Evolutionary conservation across 2,113 vertebrate genomes (phyloP), one percentile per base, ranked within the genome.

Genomic region (Cepphus grylle): DNA sequence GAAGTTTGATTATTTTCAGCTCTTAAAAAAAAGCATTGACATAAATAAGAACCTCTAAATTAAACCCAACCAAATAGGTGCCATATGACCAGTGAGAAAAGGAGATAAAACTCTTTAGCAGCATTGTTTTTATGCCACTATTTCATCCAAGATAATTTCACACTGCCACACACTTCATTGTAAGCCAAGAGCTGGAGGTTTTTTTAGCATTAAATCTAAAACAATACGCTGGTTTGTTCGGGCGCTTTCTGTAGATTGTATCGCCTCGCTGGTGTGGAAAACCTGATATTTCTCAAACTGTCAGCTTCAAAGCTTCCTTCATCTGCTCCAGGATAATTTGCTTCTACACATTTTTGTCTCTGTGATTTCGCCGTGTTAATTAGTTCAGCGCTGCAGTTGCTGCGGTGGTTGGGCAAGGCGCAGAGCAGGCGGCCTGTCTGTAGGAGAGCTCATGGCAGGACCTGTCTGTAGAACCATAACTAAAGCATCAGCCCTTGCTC

Each of bases 311-410:
- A 88, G 40, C 36, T 40, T 49, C 27, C 40, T 67, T 76, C 17
- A 3, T 52, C 61, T 87, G n/a, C 62, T 53, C 34, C 7, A 8
- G 53, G 32, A 5, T 21, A 10, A 53, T 83, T 85, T 62, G 5
- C 45, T 73, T 52, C 71, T 45, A 5, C 27, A 8, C 15, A 8
- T 63, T 63, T 27, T 27, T 34, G 20, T 45, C 55, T 26, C 10
- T 56, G 53, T 20, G 69, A 26, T 80, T 53, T 73, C 29, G 32
- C 36, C 61, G 47, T 2, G 1, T 34, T 34, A 2, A n/a, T 40
- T 2, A 25, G 52, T 11, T n/a, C 1, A 15, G 45, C 2, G 1
- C 32, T 18, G 70, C 16, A 0, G 30, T 15, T 27, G 55, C 76
- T 22, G 62, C 10, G 1, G 73, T 5, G 32, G 74, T 6, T 8